Conservation (phyloP, 92 coral and sea anemone species). For the Meandrina meandrites region DNA sequence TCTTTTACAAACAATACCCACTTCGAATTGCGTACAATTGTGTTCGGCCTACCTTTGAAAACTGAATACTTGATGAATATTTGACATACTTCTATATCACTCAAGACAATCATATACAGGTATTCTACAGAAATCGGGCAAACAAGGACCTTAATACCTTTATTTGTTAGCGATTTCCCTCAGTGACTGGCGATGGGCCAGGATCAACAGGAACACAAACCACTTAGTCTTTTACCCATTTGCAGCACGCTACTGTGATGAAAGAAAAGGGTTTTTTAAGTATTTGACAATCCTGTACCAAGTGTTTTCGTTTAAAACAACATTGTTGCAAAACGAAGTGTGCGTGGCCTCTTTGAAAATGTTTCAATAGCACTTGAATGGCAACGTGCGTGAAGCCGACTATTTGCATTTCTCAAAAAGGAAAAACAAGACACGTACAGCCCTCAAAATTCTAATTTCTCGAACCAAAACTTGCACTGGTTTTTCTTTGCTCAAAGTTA, state of each 20-base stretch:
- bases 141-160: not conserved
- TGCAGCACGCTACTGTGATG: not conserved
- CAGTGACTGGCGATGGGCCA: not conserved
- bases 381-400: not conserved
- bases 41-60: not conserved
- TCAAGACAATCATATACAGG: not conserved
- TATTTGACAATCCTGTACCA: too few relatives aligned
- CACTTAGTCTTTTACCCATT: not conserved
- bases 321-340: not conserved
- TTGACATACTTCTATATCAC: not conserved
- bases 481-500: too few relatives aligned
- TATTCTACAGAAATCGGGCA: conserved; percentile 7
- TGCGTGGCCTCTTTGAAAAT: not conserved
- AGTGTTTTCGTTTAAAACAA: not conserved
- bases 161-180: not conserved
- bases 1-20: not conserved
- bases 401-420: too few relatives aligned
- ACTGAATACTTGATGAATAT: not conserved
- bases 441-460: too few relatives aligned
- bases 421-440: too few relatives aligned
- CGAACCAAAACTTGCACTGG: too few relatives aligned
- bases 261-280: not conserved
- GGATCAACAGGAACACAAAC: not conserved
- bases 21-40: not conserved
- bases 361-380: not conserved